Percentiles rank a stretch among this genome's conserved stretches.
These are phyloP conservation scores for Homarus americanus DNA, from an alignment of 1,140 invertebrate species.

Conservation along the genomic window DNA sequence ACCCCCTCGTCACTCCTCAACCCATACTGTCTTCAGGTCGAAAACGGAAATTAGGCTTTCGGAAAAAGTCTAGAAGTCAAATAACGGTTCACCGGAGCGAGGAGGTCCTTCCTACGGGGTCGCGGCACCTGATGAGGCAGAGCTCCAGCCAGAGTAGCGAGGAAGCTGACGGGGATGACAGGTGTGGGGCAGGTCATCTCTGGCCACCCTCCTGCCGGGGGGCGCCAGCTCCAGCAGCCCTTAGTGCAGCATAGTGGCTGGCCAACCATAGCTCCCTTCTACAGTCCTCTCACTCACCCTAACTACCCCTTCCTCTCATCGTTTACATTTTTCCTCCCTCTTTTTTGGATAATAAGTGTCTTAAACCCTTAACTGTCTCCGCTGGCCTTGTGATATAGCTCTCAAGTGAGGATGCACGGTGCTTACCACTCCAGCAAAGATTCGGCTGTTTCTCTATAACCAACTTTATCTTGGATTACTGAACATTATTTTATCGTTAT, in stretches of 20 bases:
- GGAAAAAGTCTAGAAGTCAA: slow-evolving; percentile 89
- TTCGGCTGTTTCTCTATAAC: slow-evolving; percentile 19
- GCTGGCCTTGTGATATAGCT: slow-evolving; percentile 71
- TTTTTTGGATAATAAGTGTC: slow-evolving; percentile 51
- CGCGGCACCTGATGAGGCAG: slow-evolving; percentile 85
- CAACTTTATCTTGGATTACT: background rate
- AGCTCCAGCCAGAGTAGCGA: slow-evolving; percentile 95
- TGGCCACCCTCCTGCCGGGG: no score
- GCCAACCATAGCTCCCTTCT: slow-evolving; percentile 34
- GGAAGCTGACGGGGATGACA: slow-evolving; percentile 87
- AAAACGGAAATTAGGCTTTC: slow-evolving; percentile 96
- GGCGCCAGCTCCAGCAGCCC: background rate
- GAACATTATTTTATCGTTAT: no score
- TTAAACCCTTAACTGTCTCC: slow-evolving; percentile 57
- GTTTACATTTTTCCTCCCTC: slow-evolving; percentile 3
- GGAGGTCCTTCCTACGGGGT: slow-evolving; percentile 93
- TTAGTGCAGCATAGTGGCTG: slow-evolving; percentile 45
- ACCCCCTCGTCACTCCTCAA: slow-evolving; percentile 24
- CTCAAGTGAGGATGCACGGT: slow-evolving; percentile 61
- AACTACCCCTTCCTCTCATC: background rate
- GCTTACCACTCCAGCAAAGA: slow-evolving; percentile 57
- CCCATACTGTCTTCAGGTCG: slow-evolving; percentile 83
- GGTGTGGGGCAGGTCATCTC: slow-evolving; percentile 78
- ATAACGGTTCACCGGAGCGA: slow-evolving; percentile 96
- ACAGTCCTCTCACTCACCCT: slow-evolving; percentile 1